Conservation (phyloP, 2,797 vertebrate species). For the Poeciliopsis turneri region DNA sequence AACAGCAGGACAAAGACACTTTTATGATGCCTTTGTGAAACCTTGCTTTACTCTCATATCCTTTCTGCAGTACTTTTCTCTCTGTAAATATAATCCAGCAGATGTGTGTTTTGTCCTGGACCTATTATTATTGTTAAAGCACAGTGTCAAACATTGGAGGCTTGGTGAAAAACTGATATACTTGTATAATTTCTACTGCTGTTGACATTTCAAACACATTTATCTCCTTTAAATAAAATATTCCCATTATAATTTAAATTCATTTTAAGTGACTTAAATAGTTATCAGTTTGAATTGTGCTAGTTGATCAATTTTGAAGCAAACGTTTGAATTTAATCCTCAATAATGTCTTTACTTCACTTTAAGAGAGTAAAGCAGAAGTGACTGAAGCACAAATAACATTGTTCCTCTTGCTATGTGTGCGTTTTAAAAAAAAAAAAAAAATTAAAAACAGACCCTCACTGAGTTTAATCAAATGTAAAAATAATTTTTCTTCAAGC, state of each 20-base stretch:
- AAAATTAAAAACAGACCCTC: neutral
- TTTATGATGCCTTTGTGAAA: constrained; percentile 11
- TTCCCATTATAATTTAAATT: neutral
- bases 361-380: neutral
- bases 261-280: neutral
- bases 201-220: neutral
- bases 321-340: neutral
- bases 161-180: neutral
- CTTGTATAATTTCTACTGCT: neutral
- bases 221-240: neutral
- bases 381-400: neutral
- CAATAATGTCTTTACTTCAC: neutral
- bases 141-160: constrained; percentile 5
- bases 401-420: neutral
- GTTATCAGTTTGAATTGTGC: neutral
- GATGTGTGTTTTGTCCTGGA: constrained; percentile 3
- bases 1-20: constrained; percentile 15
- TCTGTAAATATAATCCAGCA: neutral
- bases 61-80: constrained; percentile 10
- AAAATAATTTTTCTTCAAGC: constrained; percentile 1
- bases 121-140: constrained; percentile 32
- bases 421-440: neutral
- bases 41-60: constrained; percentile 9
- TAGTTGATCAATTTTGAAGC: neutral
- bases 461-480: constrained; percentile 16